Base-by-base conservation (phyloP, 1,140 invertebrate species). In the Sycobia sp. region DNA sequence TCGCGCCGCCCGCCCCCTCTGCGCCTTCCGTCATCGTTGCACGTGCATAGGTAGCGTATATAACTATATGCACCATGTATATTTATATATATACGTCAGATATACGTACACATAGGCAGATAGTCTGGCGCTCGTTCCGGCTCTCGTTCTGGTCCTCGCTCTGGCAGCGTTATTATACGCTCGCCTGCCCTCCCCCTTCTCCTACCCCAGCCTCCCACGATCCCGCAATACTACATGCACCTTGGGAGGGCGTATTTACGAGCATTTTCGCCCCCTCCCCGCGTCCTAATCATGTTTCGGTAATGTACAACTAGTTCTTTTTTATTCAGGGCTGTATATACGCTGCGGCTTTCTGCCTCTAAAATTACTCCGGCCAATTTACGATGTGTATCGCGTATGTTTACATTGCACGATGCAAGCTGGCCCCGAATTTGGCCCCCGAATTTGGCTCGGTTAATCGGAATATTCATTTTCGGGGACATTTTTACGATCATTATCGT, bases 401-500 rank as follows among this genome's bases (percentile, higher is more conserved):
- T n/a, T n/a, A n/a, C n/a, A n/a, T n/a, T n/a, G n/a, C n/a, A n/a
- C n/a, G n/a, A n/a, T n/a, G n/a, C n/a, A n/a, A n/a, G n/a, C n/a
- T n/a, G n/a, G n/a, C n/a, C n/a, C n/a, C n/a, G n/a, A n/a, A n/a
- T n/a, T n/a, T n/a, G n/a, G n/a, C n/a, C n/a, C n/a, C n/a, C n/a
- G n/a, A n/a, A n/a, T n/a, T n/a, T n/a, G n/a, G n/a, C n/a, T n/a
- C n/a, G 22, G 2, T 51, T 41, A 32, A 60, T 62, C 47, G 25
- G 25, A n/a, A 47, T 55, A 43, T 62, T 62, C 55, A 62, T 62
- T 54, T 55, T 55, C 18, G 47, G 47, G 41, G 39, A 61, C 36
- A 53, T 18, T 54, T 62, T 62, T 62, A 62, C 50, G 50, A 46
- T 55, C 50, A 62, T 62, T 62, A 62, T 62, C 43, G 41, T n/a